Evolutionary conservation across 2,113 vertebrate genomes (phyloP).

Genomic region (Chloropsis hardwickii): DNA sequence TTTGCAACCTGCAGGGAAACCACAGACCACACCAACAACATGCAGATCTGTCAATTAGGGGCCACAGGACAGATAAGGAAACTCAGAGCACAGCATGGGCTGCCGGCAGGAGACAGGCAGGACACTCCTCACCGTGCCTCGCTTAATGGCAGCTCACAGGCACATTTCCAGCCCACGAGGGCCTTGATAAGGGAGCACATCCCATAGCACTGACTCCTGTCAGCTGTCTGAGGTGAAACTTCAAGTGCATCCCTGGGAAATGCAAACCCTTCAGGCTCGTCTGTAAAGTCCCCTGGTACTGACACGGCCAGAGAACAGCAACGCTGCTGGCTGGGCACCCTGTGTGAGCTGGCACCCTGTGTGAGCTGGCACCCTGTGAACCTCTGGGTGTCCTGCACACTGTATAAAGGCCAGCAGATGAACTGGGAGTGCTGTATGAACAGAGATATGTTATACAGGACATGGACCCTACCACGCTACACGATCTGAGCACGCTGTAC

Average conservation of each 20-base stretch:
- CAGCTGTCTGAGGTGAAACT: background rate
- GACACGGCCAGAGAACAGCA: accelerated
- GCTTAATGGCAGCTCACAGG: accelerated
- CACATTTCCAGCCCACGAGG: accelerated
- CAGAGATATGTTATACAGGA: background rate
- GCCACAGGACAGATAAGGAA: background rate
- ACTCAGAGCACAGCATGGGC: background rate
- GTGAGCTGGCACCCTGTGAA: background rate
- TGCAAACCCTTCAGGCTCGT: background rate
- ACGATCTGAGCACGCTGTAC: background rate
- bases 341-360: accelerated
- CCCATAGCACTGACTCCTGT: accelerated
- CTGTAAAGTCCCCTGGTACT: accelerated
- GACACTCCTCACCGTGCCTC: background rate
- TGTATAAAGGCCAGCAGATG: accelerated
- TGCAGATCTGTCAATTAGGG: background rate
- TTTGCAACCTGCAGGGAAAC: background rate
- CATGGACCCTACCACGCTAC: background rate
- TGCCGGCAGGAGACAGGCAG: background rate
- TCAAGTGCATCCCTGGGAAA: accelerated
- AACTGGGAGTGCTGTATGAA: background rate
- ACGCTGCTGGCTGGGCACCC: accelerated
- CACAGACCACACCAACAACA: conserved; percentile 24
- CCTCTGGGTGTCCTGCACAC: background rate
- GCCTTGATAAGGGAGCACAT: accelerated